Conservation (phyloP, 1,140 invertebrate species). For the Mycetomoellerius zeteki region DNA sequence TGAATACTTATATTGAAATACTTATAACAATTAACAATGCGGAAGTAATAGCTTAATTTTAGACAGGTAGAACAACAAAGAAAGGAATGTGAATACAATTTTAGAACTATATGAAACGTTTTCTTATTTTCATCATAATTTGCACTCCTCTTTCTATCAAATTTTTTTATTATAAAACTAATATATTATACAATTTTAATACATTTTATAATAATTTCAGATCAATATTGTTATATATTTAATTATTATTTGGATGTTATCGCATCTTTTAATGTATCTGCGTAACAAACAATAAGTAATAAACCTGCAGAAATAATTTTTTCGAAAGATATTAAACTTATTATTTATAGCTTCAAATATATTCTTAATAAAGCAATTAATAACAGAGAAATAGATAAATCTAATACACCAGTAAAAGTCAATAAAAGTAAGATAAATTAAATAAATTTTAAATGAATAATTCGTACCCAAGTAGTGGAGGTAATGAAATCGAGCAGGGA, state of each 20-base stretch:
- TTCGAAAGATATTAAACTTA: neutral
- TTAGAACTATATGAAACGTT: neutral
- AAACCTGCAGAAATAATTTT: neutral
- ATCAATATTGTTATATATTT: neutral
- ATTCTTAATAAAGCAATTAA: neutral
- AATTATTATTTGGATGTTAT: neutral
- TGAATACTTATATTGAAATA: neutral
- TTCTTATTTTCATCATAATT: neutral
- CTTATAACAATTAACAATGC: neutral
- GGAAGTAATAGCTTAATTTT: neutral
- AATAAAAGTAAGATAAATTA: neutral
- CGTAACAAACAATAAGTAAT: neutral
- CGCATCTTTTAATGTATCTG: neutral
- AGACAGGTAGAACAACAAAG: neutral
- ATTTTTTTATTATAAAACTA: neutral
- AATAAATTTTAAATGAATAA: neutral
- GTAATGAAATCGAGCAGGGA: neutral
- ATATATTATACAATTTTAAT: neutral
- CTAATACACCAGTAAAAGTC: neutral
- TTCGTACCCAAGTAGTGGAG: neutral
- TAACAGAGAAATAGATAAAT: neutral
- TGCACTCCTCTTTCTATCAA: neutral
- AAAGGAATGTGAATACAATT: neutral
- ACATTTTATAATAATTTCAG: conserved; percentile 1
- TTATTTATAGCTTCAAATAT: neutral